Conservation (phyloP, 2,113 vertebrate species). For the Protomyctophum bolini region DNA sequence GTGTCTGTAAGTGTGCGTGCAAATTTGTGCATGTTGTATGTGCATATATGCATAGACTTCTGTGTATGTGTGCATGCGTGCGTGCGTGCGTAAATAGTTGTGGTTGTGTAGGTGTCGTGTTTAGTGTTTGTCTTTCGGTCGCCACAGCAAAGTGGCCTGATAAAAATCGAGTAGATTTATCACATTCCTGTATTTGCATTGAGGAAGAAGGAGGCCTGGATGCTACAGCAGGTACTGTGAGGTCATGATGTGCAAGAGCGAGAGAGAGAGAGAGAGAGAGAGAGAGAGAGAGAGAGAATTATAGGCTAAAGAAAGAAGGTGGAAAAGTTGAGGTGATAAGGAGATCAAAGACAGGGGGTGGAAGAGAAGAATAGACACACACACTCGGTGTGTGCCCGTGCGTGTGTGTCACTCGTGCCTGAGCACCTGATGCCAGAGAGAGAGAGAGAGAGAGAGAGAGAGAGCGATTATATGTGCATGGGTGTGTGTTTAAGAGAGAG, state of each 20-base stretch:
- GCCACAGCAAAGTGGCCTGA: slow-evolving; percentile 81
- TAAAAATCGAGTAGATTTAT: slow-evolving; percentile 83
- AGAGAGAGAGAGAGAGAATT: slow-evolving; percentile 68
- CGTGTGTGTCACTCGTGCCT: not conserved
- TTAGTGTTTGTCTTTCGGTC: slow-evolving; percentile 79
- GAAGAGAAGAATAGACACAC: slow-evolving; percentile 46
- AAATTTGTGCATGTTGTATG: slow-evolving; percentile 16
- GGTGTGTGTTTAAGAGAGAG: no score
- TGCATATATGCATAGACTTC: not conserved
- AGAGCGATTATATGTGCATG: not conserved
- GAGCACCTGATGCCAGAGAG: no score
- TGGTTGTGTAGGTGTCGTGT: slow-evolving; percentile 76
- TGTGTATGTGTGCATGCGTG: slow-evolving; percentile 23
- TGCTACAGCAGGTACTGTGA: slow-evolving; percentile 58
- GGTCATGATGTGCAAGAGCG: slow-evolving; percentile 68
- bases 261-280: slow-evolving; percentile 62
- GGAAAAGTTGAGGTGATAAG: slow-evolving; percentile 72
- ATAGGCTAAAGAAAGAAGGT: slow-evolving; percentile 60
- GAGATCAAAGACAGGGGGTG: slow-evolving; percentile 66
- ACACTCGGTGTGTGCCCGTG: not conserved
- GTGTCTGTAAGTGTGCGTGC: slow-evolving; percentile 14
- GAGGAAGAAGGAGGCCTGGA: slow-evolving; percentile 70
- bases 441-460: no score
- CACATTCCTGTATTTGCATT: slow-evolving; percentile 82
- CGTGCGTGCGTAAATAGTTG: slow-evolving; percentile 74